Conservation (phyloP, 2,797 vertebrate species). For the Galago senegalensis region DNA sequence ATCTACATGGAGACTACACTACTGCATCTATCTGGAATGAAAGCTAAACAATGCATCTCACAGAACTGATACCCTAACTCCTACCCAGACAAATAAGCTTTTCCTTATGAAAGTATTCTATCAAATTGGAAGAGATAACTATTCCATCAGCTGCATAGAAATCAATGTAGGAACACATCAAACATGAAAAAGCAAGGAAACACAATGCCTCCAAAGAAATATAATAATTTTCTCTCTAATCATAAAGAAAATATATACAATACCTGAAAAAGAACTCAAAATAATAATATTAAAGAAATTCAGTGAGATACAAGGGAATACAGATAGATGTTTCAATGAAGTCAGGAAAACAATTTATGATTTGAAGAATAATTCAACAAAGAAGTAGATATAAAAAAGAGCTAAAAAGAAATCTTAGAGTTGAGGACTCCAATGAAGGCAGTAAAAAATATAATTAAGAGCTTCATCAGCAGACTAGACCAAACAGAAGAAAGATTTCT, state of each 20-base stretch:
- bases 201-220: neutral
- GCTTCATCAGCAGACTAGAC: neutral
- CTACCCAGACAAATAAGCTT: neutral
- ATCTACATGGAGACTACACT: neutral
- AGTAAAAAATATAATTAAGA: neutral
- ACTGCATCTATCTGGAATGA: neutral
- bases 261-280: neutral
- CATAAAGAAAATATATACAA: neutral
- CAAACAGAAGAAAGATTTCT: neutral
- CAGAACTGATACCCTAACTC: neutral
- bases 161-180: neutral
- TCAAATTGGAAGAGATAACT: neutral
- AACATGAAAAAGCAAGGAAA: neutral
- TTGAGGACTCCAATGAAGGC: neutral
- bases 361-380: neutral
- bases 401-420: neutral
- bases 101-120: neutral
- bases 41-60: neutral
- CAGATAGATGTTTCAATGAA: neutral
- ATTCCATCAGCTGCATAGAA: neutral
- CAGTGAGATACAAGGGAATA: neutral
- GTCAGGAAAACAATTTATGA: neutral
- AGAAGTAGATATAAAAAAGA: neutral
- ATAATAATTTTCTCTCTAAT: neutral
- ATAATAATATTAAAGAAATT: neutral